These are phyloP conservation scores for Tiliqua scincoides DNA, from an alignment of 2,113 vertebrate species.

Conservation along the genomic window DNA sequence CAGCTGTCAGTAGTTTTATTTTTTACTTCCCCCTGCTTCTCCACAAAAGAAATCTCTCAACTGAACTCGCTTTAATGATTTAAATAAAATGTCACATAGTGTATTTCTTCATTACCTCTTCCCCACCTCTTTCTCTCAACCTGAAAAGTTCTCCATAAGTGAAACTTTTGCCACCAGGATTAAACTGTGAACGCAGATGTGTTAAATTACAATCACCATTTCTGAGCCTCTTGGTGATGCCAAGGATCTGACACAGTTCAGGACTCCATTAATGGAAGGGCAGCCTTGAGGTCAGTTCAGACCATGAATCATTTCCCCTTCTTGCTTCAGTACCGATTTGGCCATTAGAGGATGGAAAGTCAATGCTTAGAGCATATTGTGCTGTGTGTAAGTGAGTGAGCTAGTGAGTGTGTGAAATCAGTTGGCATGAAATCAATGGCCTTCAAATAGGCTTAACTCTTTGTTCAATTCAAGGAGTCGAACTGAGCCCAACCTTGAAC, in stretches of 20 bases:
- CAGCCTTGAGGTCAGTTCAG: neutral
- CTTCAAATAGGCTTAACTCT: too few relatives aligned
- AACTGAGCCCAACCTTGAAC: too few relatives aligned
- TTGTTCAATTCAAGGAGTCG: too few relatives aligned
- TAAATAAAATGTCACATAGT: neutral
- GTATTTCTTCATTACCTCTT: neutral
- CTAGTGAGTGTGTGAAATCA: neutral
- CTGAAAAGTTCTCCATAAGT: neutral
- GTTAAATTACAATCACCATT: neutral
- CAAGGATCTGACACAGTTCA: neutral
- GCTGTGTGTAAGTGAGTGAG: neutral
- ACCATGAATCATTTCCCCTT: neutral
- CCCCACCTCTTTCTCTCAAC: neutral
- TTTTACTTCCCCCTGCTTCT: neutral
- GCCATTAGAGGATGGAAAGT: neutral
- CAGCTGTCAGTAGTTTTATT: neutral
- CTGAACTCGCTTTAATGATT: neutral
- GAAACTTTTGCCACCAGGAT: neutral
- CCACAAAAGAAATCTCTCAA: neutral
- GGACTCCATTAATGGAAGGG: neutral
- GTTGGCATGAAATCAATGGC: too few relatives aligned
- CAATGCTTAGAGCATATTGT: too few relatives aligned
- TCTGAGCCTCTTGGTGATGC: neutral
- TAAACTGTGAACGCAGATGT: neutral
- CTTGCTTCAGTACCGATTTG: conserved; percentile 1